These are phyloP conservation scores for Tortrix viridana DNA, from an alignment of 2,888 invertebrate species.

Conservation along the genomic window DNA sequence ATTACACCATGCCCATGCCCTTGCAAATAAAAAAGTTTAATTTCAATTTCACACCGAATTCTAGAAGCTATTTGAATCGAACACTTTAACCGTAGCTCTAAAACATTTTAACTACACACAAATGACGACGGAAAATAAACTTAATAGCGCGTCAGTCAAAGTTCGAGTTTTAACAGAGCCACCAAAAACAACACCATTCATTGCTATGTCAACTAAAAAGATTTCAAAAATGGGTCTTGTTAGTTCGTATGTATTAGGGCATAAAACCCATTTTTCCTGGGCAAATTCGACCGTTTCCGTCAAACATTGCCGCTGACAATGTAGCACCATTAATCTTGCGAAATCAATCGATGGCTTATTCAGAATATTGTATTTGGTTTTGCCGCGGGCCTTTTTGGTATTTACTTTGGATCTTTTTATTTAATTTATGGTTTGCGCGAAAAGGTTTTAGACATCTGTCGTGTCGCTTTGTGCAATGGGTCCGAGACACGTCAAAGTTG, in stretches of 20 bases:
- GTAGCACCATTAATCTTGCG: constrained; percentile 82
- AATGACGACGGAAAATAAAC: constrained; percentile 43
- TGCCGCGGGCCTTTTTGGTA: constrained; percentile 77
- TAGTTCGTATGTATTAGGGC: constrained; percentile 59
- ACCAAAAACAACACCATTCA: constrained; percentile 66
- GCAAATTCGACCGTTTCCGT: constrained; percentile 66
- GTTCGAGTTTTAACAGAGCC: constrained; percentile 44
- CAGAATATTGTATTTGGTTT: constrained; percentile 83
- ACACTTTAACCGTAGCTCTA: constrained; percentile 45
- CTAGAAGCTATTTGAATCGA: constrained; percentile 73
- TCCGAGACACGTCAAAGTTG: neutral
- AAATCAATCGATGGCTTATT: constrained; percentile 85
- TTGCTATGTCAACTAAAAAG: constrained; percentile 66
- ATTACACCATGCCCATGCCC: constrained; percentile 52
- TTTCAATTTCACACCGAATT: constrained; percentile 81
- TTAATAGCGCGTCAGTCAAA: constrained; percentile 41
- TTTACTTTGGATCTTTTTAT: constrained; percentile 82
- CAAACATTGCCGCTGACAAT: constrained; percentile 82
- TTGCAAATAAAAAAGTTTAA: constrained; percentile 66
- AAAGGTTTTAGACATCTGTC: constrained; percentile 76
- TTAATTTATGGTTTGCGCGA: constrained; percentile 69
- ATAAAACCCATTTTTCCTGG: constrained; percentile 72
- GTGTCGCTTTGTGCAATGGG: constrained; percentile 46
- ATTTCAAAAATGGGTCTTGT: constrained; percentile 64
- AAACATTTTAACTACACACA: constrained; percentile 41